phyloP scores from a whole-genome alignment of 2,797 vertebrate species.

The Coreius guichenoti region DNA sequence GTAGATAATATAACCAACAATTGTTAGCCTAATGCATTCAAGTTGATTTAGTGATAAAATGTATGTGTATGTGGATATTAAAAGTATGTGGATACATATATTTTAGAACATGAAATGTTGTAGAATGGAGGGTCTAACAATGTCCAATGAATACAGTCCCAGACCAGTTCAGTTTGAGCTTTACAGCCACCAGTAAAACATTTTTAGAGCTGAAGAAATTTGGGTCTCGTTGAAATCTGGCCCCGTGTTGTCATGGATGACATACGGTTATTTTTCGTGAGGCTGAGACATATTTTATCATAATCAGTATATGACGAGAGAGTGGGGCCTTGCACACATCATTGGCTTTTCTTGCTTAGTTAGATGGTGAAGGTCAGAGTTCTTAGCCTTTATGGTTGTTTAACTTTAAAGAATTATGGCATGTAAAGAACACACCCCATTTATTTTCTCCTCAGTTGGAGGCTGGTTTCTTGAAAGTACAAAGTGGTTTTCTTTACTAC shows the following conservation, averaged over 20 bases:
- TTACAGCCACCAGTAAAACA: slow-evolving; percentile 96
- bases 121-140: background rate
- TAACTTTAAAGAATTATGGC: slow-evolving; percentile 89
- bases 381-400: slow-evolving; percentile 94
- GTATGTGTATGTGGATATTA: too few species aligned
- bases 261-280: slow-evolving; percentile 92
- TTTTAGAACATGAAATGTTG: background rate
- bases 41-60: background rate
- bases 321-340: slow-evolving; percentile 92
- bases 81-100: background rate
- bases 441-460: slow-evolving; percentile 46
- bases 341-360: slow-evolving; percentile 96
- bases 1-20: background rate
- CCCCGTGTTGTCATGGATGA: slow-evolving; percentile 93
- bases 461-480: background rate
- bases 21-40: background rate
- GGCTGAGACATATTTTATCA: slow-evolving; percentile 93
- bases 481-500: slow-evolving; percentile 7
- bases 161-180: slow-evolving; percentile 82
- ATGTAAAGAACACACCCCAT: slow-evolving; percentile 60
- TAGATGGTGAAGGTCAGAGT: slow-evolving; percentile 98
- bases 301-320: slow-evolving; percentile 83
- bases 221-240: slow-evolving; percentile 93
- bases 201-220: slow-evolving; percentile 98
- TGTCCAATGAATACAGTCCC: slow-evolving; percentile 59